phyloP scores from a whole-genome alignment of 2,113 vertebrate species.

The Festucalex cinctus region DNA sequence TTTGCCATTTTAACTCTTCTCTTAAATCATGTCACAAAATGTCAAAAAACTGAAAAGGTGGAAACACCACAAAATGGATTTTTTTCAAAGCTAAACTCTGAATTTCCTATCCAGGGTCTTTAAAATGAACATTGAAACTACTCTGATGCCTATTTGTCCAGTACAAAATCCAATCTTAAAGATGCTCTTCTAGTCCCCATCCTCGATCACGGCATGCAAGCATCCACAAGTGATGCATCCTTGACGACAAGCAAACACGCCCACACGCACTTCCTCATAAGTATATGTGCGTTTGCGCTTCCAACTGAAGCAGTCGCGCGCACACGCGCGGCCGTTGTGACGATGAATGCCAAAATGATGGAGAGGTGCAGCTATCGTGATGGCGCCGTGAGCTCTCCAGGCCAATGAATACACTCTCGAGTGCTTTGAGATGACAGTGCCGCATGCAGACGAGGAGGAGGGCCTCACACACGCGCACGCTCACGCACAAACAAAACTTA shows the following conservation, averaged over 20 bases:
- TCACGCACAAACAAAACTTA: neutral
- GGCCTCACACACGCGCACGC: neutral
- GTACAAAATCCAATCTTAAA: neutral
- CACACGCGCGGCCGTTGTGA: neutral
- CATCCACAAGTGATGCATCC: conserved; percentile 18
- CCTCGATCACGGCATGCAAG: neutral
- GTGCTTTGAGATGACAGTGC: conserved; percentile 30
- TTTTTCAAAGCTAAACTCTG: neutral
- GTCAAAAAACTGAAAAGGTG: too few relatives aligned
- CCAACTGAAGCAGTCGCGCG: neutral
- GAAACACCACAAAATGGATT: neutral
- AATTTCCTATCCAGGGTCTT: neutral
- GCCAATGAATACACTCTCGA: conserved; percentile 46
- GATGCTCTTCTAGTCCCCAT: neutral
- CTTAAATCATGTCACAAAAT: too few relatives aligned
- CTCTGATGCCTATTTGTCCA: neutral
- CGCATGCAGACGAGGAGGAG: conserved; percentile 17
- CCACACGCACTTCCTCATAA: neutral
- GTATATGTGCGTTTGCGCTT: neutral
- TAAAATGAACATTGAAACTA: too few relatives aligned
- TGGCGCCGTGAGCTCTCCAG: conserved; percentile 29
- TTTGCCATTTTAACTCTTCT: neutral
- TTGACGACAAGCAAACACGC: neutral
- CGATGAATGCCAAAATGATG: conserved; percentile 16
- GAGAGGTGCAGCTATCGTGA: neutral